phyloP scores from a whole-genome alignment of 2,888 invertebrate species.

The Elegia similella region DNA sequence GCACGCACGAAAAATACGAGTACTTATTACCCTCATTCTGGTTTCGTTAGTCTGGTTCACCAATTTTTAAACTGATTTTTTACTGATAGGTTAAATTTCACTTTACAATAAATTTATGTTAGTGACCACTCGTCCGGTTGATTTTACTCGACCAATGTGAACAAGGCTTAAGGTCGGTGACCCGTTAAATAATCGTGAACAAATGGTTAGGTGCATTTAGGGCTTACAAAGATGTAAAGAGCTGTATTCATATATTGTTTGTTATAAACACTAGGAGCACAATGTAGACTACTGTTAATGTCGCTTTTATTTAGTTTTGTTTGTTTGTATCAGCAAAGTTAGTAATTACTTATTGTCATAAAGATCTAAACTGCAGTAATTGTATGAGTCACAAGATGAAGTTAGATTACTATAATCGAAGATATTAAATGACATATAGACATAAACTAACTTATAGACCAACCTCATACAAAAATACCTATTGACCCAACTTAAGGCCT shows the following conservation, averaged over 20 bases:
- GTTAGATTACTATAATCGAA: no score
- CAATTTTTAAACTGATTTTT: no score
- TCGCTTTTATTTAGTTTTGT: not conserved
- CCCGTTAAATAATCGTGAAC: slow-evolving; percentile 15
- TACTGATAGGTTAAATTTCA: not conserved
- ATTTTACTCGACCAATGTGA: not conserved
- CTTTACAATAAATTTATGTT: not conserved
- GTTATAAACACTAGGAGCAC: not conserved
- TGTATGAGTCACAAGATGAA: no score
- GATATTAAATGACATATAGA: no score
- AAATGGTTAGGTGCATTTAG: slow-evolving; percentile 5
- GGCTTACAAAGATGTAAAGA: slow-evolving; percentile 1
- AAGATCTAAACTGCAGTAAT: no score
- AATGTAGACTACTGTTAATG: not conserved
- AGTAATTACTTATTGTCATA: no score
- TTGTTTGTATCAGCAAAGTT: not conserved
- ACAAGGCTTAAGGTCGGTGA: slow-evolving; percentile 6
- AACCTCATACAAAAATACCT: no score
- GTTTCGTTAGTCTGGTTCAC: no score
- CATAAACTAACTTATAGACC: no score
- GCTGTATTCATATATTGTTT: not conserved
- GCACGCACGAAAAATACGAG: no score
- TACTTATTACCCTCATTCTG: no score
- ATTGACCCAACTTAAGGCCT: no score
- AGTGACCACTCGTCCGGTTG: not conserved